Base-by-base conservation (phyloP, 2,797 vertebrate species). In the Salarias fasciatus region DNA sequence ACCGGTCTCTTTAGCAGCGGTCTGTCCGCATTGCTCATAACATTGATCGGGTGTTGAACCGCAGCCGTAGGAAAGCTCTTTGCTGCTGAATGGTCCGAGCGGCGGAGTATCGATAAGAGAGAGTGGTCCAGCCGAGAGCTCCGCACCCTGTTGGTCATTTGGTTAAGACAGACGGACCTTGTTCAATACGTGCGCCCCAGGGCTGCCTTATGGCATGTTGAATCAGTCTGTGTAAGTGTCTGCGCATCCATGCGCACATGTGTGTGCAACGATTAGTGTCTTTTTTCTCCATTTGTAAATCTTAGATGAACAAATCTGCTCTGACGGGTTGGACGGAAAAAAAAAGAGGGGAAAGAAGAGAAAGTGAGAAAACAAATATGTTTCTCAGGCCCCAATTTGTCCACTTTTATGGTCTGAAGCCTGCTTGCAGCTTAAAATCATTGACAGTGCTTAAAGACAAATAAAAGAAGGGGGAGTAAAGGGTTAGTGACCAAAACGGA, bases 351-450 rank as follows among this genome's bases (percentile, higher is more conserved):
- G 6, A 6, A 40, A 54, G 74, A 59, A 62, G 69, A 69, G 70
- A 53, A 60, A 82, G 79, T 11, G 53, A 83, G 72, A 87, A 86
- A 88, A 90, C 74, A 88, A 90, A 90, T 81, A 87, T 82, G 72
- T 89, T 91, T 92, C 85, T 79, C 89, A 91, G 83, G 83, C 80
- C 72, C 88, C 86, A 91, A 91, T 90, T 91, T 91, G 81, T 78
- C 82, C 60, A 72, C 70, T 87, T 90, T 83, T 84, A 77, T 71
- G 86, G 74, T 83, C 87, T 87, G 68, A 87, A 86, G 82, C 80
- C 79, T 78, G 74, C 81, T 81, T 75, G 61, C 64, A 68, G 53
- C 66, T 75, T 55, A n/a, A 54, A 64, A 76, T 86, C 75, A 72
- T 52, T 49, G 70, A 79, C 69, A 63, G 77, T 64, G 76, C 70